Percentiles rank a stretch among this genome's conserved stretches.
Evolutionary conservation across 2,113 vertebrate genomes (phyloP).

Genomic region (Pao palembangensis): DNA sequence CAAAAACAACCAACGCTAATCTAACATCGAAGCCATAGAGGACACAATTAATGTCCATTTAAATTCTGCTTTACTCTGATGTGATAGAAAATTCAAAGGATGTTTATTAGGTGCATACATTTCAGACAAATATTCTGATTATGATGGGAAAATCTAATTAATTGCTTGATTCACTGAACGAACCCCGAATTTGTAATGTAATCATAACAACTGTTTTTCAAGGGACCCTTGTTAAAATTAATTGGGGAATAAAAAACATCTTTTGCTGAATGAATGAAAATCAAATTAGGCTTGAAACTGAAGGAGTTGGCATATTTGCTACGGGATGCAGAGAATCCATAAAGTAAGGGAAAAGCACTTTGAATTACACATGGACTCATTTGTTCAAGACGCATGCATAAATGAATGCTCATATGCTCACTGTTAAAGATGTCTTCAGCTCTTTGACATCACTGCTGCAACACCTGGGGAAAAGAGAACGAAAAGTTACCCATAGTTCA

Average conservation of each 20-base stretch:
- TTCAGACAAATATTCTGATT: conserved; percentile 72
- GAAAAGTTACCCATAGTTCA: conserved; percentile 42
- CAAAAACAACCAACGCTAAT: conserved; percentile 39
- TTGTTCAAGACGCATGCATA: no score
- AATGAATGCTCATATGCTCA: conserved; percentile 65
- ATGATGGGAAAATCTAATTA: conserved; percentile 72
- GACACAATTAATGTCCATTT: conserved; percentile 62
- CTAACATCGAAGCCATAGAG: conserved; percentile 32
- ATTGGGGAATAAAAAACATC: conserved; percentile 66
- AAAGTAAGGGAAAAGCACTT: conserved; percentile 45
- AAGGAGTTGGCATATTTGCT: conserved; percentile 61
- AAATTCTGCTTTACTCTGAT: conserved; percentile 40
- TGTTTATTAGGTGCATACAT: conserved; percentile 60
- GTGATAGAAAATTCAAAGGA: conserved; percentile 60
- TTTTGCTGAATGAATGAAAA: conserved; percentile 71
- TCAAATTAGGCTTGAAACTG: conserved; percentile 72
- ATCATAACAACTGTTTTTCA: conserved; percentile 77
- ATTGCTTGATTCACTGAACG: conserved; percentile 75
- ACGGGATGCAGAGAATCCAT: conserved; percentile 14
- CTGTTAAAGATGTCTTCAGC: conserved; percentile 83
- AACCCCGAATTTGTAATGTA: conserved; percentile 75
- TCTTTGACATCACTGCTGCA: conserved; percentile 85
- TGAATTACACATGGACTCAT: conserved; percentile 4
- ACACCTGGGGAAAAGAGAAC: conserved; percentile 76
- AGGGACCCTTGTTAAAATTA: conserved; percentile 75